A percentile compares a stretch with the other conserved stretches of the same genome.
phyloP scores from a whole-genome alignment of 2,113 vertebrate species.

The Pterophyllum scalare region DNA sequence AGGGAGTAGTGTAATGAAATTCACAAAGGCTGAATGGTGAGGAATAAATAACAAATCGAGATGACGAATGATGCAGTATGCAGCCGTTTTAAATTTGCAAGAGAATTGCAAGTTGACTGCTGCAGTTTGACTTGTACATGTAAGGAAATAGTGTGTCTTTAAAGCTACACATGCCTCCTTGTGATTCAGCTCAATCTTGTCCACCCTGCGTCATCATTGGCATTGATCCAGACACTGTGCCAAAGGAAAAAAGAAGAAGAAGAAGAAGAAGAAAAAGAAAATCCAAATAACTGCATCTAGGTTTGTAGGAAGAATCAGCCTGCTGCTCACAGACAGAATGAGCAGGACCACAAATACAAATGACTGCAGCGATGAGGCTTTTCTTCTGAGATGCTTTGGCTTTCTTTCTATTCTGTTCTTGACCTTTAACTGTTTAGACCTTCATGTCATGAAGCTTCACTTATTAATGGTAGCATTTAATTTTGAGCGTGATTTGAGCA shows the following conservation, averaged over 20 bases:
- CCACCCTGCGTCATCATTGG: background rate
- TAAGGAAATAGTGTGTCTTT: background rate
- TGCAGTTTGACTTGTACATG: background rate
- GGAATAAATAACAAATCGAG: conserved; percentile 30
- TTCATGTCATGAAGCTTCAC: background rate
- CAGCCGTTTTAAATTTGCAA: background rate
- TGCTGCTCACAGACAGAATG: background rate
- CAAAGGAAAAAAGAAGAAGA: background rate
- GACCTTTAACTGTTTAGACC: background rate
- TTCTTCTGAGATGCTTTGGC: background rate
- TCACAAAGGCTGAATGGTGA: conserved; percentile 23
- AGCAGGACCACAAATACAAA: background rate
- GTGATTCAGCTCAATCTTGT: background rate
- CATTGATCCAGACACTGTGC: conserved; percentile 6
- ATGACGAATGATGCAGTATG: background rate
- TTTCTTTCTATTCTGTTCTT: background rate
- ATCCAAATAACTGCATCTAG: background rate
- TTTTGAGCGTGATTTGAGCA: background rate
- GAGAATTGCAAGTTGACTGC: background rate
- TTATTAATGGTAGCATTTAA: background rate
- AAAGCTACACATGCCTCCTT: background rate
- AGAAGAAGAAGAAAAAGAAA: rapidly evolving
- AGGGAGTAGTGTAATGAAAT: conserved; percentile 17
- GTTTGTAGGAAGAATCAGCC: background rate
- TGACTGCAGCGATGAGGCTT: background rate